Percentiles rank a stretch among this genome's conserved stretches.
Evolutionary conservation across 2,888 invertebrate species (phyloP).

Genomic region (Epirrhoe tristata): DNA sequence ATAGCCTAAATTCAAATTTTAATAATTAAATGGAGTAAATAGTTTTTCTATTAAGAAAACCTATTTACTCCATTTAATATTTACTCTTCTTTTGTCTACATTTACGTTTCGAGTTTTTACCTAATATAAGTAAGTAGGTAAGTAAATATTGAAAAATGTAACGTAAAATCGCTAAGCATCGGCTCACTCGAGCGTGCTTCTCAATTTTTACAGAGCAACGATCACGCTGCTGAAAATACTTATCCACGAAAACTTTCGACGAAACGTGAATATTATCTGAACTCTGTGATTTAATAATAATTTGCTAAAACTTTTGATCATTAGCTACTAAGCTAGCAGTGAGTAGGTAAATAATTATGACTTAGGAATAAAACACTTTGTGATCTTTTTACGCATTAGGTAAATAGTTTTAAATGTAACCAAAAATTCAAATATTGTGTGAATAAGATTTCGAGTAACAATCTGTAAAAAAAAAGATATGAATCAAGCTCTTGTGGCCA

Average conservation of each 20-base stretch:
- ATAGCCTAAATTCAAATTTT: too few species aligned
- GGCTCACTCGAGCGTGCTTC: constrained; percentile 13
- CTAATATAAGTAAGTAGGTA: not conserved
- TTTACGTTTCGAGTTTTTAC: not conserved
- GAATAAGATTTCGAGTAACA: too few species aligned
- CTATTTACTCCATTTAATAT: too few species aligned
- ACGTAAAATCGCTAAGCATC: constrained; percentile 20
- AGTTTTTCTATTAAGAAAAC: too few species aligned
- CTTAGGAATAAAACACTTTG: not conserved
- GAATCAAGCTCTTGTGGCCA: too few species aligned
- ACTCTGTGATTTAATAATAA: not conserved
- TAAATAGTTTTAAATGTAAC: too few species aligned
- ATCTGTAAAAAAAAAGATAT: too few species aligned
- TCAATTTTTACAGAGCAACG: constrained; percentile 49
- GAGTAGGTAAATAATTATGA: not conserved
- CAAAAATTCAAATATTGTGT: too few species aligned
- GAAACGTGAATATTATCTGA: constrained; percentile 12
- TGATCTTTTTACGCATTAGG: too few species aligned
- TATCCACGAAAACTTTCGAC: constrained; percentile 26
- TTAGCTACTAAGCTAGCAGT: not conserved
- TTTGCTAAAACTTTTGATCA: not conserved
- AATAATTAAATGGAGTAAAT: too few species aligned
- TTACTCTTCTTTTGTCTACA: not conserved
- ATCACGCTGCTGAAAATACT: constrained; percentile 40
- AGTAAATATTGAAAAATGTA: constrained; percentile 1